Conservation (phyloP, 37 sponge, comb jelly and placozoan genomes). For the Geodia barretti region DNA sequence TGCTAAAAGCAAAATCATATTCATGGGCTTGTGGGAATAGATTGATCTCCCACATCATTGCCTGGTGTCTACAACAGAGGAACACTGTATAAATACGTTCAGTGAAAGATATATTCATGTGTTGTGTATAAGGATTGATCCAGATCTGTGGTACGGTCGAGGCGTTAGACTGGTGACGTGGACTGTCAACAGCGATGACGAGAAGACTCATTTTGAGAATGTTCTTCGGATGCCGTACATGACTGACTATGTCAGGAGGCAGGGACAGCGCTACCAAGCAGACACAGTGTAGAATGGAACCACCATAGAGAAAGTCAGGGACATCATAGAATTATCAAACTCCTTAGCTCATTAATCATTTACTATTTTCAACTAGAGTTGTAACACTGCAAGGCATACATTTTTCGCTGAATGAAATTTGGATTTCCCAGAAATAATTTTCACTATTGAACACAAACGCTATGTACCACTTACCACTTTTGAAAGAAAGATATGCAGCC, state of each 20-base stretch:
- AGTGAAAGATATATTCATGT: too few relatives aligned
- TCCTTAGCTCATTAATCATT: too few relatives aligned
- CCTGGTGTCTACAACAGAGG: too few relatives aligned
- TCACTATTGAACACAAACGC: too few relatives aligned
- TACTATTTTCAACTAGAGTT: not conserved
- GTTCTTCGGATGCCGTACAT: constrained; percentile 26
- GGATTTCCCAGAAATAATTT: too few relatives aligned
- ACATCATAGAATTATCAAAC: too few relatives aligned
- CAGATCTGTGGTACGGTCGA: not conserved
- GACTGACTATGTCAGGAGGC: constrained; percentile 22
- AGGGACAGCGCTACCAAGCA: too few relatives aligned
- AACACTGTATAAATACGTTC: not conserved
- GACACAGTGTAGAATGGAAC: not conserved
- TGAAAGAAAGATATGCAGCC: not conserved
- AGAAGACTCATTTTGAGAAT: constrained; percentile 16
- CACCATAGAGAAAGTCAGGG: not conserved
- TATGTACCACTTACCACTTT: too few relatives aligned
- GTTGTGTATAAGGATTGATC: constrained; percentile 11
- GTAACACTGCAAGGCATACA: not conserved
- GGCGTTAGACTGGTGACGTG: constrained; percentile 23
- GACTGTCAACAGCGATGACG: constrained; percentile 53
- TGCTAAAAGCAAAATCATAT: too few relatives aligned
- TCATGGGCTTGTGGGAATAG: too few relatives aligned
- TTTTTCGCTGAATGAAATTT: not conserved
- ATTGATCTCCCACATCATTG: too few relatives aligned